Conservation (phyloP, 2,113 vertebrate genomes). For the Globicephala melas region DNA sequence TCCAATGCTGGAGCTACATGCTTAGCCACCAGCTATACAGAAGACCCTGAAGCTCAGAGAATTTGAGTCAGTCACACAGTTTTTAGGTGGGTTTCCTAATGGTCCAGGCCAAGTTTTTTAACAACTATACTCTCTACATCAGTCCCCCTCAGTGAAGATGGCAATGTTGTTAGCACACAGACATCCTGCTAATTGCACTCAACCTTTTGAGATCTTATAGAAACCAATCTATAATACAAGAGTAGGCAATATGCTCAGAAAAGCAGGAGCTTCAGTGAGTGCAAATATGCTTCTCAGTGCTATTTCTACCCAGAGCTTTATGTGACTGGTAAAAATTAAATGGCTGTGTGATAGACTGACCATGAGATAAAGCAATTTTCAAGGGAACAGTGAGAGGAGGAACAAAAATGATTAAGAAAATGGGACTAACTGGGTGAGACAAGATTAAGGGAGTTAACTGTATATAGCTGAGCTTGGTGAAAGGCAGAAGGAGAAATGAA, state of each 20-base stretch:
- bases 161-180: background rate
- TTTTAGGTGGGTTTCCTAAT: background rate
- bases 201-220: background rate
- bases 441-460: slow-evolving; percentile 72
- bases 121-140: background rate
- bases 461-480: slow-evolving; percentile 52
- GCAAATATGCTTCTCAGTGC: slow-evolving; percentile 38
- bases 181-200: background rate
- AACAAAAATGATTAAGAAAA: slow-evolving; percentile 76
- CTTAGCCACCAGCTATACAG: background rate
- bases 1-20: background rate
- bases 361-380: slow-evolving; percentile 75
- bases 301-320: slow-evolving; percentile 58
- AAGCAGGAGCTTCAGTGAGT: background rate
- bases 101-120: background rate
- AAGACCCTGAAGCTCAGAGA: background rate
- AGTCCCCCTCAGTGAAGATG: background rate
- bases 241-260: background rate
- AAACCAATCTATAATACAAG: background rate
- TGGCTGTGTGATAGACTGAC: slow-evolving; percentile 75
- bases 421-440: slow-evolving; percentile 70
- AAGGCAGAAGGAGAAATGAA: background rate
- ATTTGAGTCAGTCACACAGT: background rate
- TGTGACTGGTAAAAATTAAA: slow-evolving; percentile 70
- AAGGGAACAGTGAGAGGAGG: slow-evolving; percentile 63